Base-by-base conservation (phyloP, 2,113 vertebrate genomes). In the Leuciscus idus region DNA sequence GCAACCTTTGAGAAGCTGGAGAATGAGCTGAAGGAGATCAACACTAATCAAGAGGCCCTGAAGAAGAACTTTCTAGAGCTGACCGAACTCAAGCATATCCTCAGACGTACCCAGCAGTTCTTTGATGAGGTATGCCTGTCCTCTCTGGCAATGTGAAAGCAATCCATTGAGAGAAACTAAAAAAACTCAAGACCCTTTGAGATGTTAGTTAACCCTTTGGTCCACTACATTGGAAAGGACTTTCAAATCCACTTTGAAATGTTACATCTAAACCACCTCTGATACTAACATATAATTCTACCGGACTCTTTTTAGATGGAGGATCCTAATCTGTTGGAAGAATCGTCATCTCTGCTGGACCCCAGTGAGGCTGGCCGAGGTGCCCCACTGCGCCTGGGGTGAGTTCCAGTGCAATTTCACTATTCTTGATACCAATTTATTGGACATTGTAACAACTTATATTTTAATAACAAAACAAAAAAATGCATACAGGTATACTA, bases 1-100 rank as follows among this genome's bases (percentile, higher is more conserved):
- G 98, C 98, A 89, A 98, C 99, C 61, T 99, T 99, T 91, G 98
- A 99, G 93, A 99, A 99, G 92, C 97, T 99, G 66, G 98, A 99
- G 89, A 99, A 98, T 6, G 98, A 99, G 70, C 94, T 99, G 78
- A 99, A 99, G 85, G 98, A 99, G 93, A 99, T 99, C 91, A 99
- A 99, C 92, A 98, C 97, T n/a, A 99, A 99, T 92, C 98, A 99
- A 92, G 98, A 99, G 87, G 98, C 98, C 6, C 93, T 99, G 86
- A 99, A 99, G 94, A 98, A 95, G 91, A 99, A 99, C 91, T 99
- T 99, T 92, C 93, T 99, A 91, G 98, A 99, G 88, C 92, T 99
- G 93, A 99, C 98, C 0, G 98, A 99, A 91, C 95, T 99, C 90
- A 99, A 99, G 89, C 98, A 97, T 92, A 99, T 99, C 88, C 95